A percentile compares a stretch with the other conserved stretches of the same genome.
These are phyloP conservation scores for Microchrysa polita DNA, from an alignment of 2,888 invertebrate genomes.

Conservation along the genomic window DNA sequence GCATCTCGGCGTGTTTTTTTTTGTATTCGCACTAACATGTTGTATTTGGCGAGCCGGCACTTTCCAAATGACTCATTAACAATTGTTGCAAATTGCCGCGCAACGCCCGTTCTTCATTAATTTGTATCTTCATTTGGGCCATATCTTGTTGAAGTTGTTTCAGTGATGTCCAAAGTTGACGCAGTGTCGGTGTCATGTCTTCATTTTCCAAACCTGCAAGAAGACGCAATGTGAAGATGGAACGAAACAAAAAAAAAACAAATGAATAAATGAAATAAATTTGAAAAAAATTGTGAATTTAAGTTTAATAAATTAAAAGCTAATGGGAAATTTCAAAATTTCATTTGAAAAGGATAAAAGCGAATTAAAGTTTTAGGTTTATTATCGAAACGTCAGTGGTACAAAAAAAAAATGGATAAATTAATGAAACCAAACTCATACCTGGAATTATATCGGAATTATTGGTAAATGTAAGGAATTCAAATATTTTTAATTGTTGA, in stretches of 20 bases:
- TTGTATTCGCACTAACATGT: conserved; percentile 49
- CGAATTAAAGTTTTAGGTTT: too few relatives aligned
- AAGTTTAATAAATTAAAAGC: not conserved
- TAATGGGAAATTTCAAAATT: too few relatives aligned
- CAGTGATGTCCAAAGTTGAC: conserved; percentile 63
- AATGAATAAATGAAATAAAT: not conserved
- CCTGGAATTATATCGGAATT: too few relatives aligned
- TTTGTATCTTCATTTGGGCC: conserved; percentile 64
- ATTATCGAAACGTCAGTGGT: too few relatives aligned
- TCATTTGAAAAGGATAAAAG: too few relatives aligned
- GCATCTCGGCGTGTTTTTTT: too few relatives aligned
- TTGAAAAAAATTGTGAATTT: not conserved
- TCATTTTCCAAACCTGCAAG: conserved; percentile 64
- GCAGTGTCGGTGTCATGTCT: conserved; percentile 63
- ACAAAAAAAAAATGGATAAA: too few relatives aligned
- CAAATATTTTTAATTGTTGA: too few relatives aligned
- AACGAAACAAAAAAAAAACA: conserved; percentile 31
- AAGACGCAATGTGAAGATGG: not conserved
- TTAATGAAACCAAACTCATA: too few relatives aligned
- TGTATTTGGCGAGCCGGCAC: conserved; percentile 55
- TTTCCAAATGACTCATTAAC: conserved; percentile 64
- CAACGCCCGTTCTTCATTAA: conserved; percentile 63
- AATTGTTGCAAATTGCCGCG: conserved; percentile 63
- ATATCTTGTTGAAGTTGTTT: conserved; percentile 64
- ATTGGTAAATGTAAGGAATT: too few relatives aligned